Evolutionary conservation across 2,797 vertebrate species (phyloP).

Genomic region (Lagorchestes hirsutus): DNA sequence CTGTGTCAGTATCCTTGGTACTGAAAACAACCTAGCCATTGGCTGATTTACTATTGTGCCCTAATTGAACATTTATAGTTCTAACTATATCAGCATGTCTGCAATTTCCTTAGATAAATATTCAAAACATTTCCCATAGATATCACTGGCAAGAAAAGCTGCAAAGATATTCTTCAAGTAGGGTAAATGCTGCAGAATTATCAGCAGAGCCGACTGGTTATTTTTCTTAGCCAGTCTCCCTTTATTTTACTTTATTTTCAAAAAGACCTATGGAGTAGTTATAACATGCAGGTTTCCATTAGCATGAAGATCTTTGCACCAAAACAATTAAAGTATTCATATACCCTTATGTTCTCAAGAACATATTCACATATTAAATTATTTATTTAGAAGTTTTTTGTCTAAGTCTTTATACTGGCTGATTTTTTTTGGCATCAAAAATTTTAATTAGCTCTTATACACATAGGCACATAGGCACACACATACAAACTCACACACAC

Average conservation of each 20-base stretch:
- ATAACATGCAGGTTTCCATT: constrained; percentile 48
- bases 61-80: constrained; percentile 78
- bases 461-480: not conserved
- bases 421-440: not conserved
- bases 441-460: constrained; percentile 35
- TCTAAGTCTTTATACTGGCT: not conserved
- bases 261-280: not conserved
- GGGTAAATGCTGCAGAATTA: constrained; percentile 9
- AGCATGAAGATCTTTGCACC: not conserved
- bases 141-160: constrained; percentile 44
- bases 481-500: not conserved
- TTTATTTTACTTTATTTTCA: constrained; percentile 58
- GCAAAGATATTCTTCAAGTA: constrained; percentile 22
- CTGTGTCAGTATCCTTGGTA: constrained; percentile 20
- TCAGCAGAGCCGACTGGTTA: constrained; percentile 29
- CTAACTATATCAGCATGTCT: constrained; percentile 68
- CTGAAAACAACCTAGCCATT: constrained; percentile 69
- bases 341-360: constrained; percentile 25
- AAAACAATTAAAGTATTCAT: constrained; percentile 37
- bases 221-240: constrained; percentile 42
- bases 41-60: constrained; percentile 70
- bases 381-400: constrained; percentile 19
- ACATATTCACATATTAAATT: constrained; percentile 12
- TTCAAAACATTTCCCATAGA: constrained; percentile 59
- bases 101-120: constrained; percentile 58